These are phyloP conservation scores for Intellagama lesueurii DNA, from an alignment of 2,797 vertebrate species.

Conservation along the genomic window DNA sequence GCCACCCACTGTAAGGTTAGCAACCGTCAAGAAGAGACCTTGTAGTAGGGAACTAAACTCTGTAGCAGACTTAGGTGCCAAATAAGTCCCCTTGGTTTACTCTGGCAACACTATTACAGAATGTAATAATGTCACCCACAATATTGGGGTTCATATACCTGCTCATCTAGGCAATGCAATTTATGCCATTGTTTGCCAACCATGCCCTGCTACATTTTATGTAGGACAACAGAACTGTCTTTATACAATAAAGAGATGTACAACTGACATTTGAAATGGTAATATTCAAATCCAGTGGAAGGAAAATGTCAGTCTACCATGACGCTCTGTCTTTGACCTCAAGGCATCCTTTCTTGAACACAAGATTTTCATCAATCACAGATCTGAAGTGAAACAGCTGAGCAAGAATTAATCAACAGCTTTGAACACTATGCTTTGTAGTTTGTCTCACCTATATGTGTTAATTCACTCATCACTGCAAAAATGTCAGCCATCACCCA, in stretches of 20 bases:
- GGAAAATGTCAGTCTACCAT: not conserved
- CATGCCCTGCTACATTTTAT: too few relatives aligned
- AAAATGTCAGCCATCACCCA: not conserved
- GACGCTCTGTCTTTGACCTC: not conserved
- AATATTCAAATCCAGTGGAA: not conserved
- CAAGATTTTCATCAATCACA: not conserved
- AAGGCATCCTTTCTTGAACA: not conserved
- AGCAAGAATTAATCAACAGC: not conserved
- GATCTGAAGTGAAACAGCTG: not conserved
- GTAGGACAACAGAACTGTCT: not conserved
- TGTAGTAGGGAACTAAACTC: not conserved
- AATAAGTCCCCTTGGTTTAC: accelerated
- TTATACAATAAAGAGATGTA: not conserved
- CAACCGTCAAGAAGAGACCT: too few relatives aligned
- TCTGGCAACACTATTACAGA: not conserved
- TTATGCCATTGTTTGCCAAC: too few relatives aligned
- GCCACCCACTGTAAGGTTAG: not conserved
- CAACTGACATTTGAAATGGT: not conserved
- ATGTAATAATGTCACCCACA: not conserved
- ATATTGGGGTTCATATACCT: too few relatives aligned
- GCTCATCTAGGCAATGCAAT: too few relatives aligned
- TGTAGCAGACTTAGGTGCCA: not conserved
- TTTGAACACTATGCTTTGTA: too few relatives aligned
- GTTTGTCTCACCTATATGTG: not conserved
- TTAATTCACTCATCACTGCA: not conserved